A percentile compares a stretch with the other conserved stretches of the same genome.
phyloP scores from a whole-genome alignment of 2,113 vertebrate genomes.

The Mirza zaza region DNA sequence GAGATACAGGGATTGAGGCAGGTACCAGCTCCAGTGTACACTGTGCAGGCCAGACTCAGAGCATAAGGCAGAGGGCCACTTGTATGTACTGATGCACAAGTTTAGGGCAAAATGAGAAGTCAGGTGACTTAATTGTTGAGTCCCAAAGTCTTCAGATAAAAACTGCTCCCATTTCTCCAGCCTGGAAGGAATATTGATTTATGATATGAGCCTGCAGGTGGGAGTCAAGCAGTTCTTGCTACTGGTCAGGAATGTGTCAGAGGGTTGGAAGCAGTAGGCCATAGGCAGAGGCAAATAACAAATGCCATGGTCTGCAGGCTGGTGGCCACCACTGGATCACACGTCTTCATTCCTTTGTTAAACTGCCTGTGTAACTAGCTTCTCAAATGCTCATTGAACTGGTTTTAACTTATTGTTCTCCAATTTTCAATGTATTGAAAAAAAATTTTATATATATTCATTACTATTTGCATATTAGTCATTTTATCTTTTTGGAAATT shows the following conservation, averaged over 20 bases:
- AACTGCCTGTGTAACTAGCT: neutral
- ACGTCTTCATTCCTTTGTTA: neutral
- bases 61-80: neutral
- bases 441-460: neutral
- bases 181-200: neutral
- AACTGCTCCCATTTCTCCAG: neutral
- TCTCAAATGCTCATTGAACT: neutral
- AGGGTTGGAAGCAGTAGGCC: neutral
- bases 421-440: neutral
- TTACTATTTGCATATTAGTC: neutral
- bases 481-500: constrained; percentile 37
- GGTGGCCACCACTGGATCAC: too few species aligned
- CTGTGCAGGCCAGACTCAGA: neutral
- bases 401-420: neutral
- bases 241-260: neutral
- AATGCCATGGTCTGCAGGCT: neutral
- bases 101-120: neutral
- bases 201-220: neutral
- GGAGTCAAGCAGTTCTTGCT: neutral
- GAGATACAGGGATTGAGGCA: neutral
- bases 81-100: neutral
- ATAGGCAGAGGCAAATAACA: neutral
- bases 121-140: neutral
- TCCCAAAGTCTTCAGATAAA: neutral
- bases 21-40: too few species aligned